Base-by-base conservation (phyloP, 2,797 vertebrate species). In the Morus bassanus region DNA sequence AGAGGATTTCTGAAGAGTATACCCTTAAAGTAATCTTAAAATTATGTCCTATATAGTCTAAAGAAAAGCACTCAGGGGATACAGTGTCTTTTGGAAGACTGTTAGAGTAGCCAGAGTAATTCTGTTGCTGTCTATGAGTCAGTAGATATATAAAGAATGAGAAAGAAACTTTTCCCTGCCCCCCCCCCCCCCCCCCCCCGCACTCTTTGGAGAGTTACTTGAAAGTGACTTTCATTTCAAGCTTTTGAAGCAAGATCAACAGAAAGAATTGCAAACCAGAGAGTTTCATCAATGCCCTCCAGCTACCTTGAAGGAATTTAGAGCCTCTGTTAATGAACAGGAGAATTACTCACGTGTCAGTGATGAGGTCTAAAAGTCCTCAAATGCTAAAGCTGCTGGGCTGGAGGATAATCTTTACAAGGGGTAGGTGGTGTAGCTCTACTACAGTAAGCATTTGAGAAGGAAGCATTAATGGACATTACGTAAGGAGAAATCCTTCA, bases 201-300 rank as follows among this genome's bases (percentile, higher is more conserved):
- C 37, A 54, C 45, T 93, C 80, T 89, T 94, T 61, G 35, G 88
- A 77, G 97, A 96, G 78, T 85, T 97, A 93, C 93, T 96, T 95
- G 97, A 98, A 96, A 97, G 97, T 85, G 90, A 93, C 50, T 97
- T 98, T 91, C 91, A 97, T 87, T 98, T 98, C 72, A 98, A 98
- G 97, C 97, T 97, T 68, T 97, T 98, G 68, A 98, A 96, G 97
- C 98, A 97, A 97, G 98, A 98, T 94, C 98, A 99, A 97, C 98
- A 98, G 96, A 98, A 97, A 97, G 98, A 99, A 98, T 98, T 99
- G 97, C 99, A 99, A 98, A 98, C 98, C 95, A 95, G 99, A 97
- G 98, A 98, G 82, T 98, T 99, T 99, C 97, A 98, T 98, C 98
- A 97, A 97, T 22, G 98, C 98, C 95, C 23, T 99, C 99, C 96